Conservation (phyloP, 2,113 vertebrate species). For the Cathartes aura region DNA sequence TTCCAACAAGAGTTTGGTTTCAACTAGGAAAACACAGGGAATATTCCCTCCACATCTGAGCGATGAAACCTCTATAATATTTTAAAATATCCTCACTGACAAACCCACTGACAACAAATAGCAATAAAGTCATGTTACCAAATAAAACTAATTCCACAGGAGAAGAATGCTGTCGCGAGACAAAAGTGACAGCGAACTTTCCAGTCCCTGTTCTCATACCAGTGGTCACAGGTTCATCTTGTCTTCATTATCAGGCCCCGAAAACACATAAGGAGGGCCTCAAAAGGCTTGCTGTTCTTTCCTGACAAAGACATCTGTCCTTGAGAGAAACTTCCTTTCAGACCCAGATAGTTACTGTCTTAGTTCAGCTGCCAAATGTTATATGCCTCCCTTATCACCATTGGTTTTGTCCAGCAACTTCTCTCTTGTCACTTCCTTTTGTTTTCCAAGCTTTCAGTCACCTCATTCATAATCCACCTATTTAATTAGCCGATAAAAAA, state of each 20-base stretch:
- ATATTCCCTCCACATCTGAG: background rate
- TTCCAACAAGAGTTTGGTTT: background rate
- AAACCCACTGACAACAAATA: background rate
- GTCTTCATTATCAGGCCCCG: background rate
- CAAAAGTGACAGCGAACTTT: background rate
- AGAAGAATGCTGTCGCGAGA: background rate
- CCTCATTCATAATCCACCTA: background rate
- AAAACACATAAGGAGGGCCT: background rate
- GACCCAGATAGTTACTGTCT: background rate
- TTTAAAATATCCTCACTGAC: background rate
- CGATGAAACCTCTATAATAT: background rate
- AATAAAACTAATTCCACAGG: background rate
- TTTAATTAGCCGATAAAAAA: background rate
- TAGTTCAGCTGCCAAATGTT: background rate
- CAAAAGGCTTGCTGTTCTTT: background rate
- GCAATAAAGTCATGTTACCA: background rate
- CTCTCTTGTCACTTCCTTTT: background rate
- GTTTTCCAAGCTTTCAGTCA: background rate
- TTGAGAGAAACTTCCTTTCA: background rate
- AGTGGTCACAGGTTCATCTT: background rate
- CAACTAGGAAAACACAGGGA: background rate
- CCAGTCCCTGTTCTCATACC: background rate
- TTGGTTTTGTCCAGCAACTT: background rate
- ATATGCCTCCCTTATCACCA: background rate
- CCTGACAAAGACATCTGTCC: background rate